Base-by-base conservation (phyloP, 2,888 invertebrate species). In the Hypomecis punctinalis region DNA sequence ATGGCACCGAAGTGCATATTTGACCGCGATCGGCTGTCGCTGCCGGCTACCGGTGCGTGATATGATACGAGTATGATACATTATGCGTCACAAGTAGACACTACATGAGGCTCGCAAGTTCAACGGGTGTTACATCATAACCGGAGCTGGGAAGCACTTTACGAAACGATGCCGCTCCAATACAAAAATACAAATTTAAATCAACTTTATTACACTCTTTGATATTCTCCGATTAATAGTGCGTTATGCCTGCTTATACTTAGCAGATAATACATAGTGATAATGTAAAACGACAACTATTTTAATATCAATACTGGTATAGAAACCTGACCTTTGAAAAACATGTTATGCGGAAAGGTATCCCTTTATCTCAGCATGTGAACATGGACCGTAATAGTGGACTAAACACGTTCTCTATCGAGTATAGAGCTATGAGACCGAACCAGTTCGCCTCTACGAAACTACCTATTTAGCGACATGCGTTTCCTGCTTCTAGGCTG, bases 381-480 rank as follows among this genome's bases (percentile, higher is more conserved):
- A 53, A 62, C 45, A 60, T 42, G 6, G n/a, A 33, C 10, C 53
- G 63, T 63, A 52, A 42, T 51, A 46, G 35, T 45, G 54, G 49
- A 37, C 57, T 57, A 55, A 70, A 70, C 69, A 69, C 42, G 65
- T 69, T 68, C 43, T 69, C 61, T 37, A 61, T 61, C 67, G 66
- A 73, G 74, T 76, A 73, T 75, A 64, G 70, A 73, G 74, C 70
- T 72, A 72, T 61, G 70, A 74, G 69, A 71, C 63, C 68, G 70
- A 74, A 82, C 81, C 74, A 72, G 81, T 79, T 81, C 72, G 69
- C 81, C 79, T 79, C 72, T 72, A 75, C 56, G 59, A 66, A 71
- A 72, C 71, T 73, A 73, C 71, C 74, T 74, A 76, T 75, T 75
- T 73, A 75, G 58, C 68, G 65, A 63, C 67, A 73, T 76, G 65